Evolutionary conservation across 1,140 invertebrate genomes (phyloP).

Genomic region (Panulirus ornatus): DNA sequence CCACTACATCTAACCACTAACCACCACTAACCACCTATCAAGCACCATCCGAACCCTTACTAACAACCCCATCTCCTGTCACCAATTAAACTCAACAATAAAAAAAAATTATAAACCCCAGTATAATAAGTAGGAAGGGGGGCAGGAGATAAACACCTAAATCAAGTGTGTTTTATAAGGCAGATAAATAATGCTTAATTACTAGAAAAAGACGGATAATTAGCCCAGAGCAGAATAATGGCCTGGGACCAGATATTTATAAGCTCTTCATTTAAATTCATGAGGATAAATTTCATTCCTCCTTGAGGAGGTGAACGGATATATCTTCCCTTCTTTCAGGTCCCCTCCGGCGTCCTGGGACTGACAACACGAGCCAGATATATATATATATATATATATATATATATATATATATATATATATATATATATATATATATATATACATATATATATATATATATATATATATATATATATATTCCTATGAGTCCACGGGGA

Average conservation of each 20-base stretch:
- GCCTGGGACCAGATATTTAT: background rate
- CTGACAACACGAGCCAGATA: too few relatives aligned
- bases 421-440: background rate
- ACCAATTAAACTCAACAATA: background rate
- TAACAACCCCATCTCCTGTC: background rate
- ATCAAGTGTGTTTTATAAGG: constrained; percentile 14
- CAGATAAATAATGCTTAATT: constrained; percentile 3
- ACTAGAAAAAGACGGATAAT: constrained; percentile 12
- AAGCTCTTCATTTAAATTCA: constrained; percentile 7
- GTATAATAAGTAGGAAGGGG: background rate
- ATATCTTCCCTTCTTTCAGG: too few relatives aligned
- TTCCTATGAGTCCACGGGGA: too few relatives aligned
- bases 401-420: background rate
- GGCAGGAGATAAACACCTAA: constrained; percentile 11
- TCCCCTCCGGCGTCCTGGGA: too few relatives aligned
- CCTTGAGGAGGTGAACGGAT: background rate
- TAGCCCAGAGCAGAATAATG: background rate
- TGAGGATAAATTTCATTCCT: background rate
- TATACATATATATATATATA: background rate
- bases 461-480: background rate
- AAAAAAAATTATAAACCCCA: background rate
- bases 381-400: background rate
- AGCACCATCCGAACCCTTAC: background rate
- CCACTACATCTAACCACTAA: background rate
- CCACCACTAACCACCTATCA: background rate